These are phyloP conservation scores for Rhopilema esculentum DNA, from an alignment of 30 jellyfish, hydroid and myxozoan genomes.

Conservation along the genomic window DNA sequence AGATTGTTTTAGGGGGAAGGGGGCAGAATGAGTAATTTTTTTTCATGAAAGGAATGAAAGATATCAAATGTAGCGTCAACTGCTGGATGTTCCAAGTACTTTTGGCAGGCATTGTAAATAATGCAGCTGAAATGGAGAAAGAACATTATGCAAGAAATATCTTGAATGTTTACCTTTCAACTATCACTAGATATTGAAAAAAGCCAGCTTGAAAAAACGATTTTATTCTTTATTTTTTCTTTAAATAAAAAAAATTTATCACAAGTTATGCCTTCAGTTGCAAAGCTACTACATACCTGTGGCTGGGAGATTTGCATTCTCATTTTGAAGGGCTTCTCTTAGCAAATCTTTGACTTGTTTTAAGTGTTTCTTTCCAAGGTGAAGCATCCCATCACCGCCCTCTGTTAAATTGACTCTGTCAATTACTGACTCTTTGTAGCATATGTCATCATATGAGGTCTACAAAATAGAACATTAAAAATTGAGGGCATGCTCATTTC, in stretches of 20 bases:
- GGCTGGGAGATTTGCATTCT: neutral
- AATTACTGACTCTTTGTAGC: conserved; percentile 31
- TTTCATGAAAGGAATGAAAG: neutral
- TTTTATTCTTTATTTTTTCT: no score
- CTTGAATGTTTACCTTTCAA: no score
- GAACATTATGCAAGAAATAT: neutral
- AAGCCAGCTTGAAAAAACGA: no score
- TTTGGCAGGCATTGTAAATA: no score
- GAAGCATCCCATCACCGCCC: conserved; percentile 10
- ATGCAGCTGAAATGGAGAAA: neutral
- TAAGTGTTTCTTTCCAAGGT: conserved; percentile 8
- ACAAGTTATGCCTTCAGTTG: no score
- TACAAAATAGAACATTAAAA: neutral
- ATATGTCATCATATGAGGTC: conserved; percentile 62
- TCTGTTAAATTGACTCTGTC: conserved; percentile 35
- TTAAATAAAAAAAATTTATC: no score
- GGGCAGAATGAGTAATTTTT: no score
- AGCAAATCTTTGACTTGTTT: conserved; percentile 27
- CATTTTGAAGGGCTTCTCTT: conserved; percentile 18
- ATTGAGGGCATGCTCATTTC: no score
- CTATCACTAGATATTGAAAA: no score
- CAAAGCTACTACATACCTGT: neutral
- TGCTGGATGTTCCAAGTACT: no score
- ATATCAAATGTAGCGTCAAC: no score
- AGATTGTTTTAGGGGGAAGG: no score